Conservation (phyloP, 2,113 vertebrate genomes). For the Orcinus orca region DNA sequence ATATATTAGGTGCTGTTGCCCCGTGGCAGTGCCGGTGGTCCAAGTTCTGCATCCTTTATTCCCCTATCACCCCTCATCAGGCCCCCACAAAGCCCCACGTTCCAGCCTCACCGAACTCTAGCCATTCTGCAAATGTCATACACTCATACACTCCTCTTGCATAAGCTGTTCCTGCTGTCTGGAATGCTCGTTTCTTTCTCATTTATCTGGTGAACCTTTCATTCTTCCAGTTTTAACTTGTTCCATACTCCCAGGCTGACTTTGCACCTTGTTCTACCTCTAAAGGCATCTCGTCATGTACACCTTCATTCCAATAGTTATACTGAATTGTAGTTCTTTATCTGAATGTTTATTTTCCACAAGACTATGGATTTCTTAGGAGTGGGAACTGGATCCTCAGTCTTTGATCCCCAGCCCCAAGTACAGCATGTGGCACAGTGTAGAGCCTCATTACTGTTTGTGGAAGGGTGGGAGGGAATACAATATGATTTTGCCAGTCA, state of each 20-base stretch:
- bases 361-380: neutral
- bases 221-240: neutral
- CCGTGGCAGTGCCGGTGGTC: accelerated
- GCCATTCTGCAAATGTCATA: neutral
- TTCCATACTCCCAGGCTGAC: neutral
- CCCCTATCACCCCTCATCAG: accelerated
- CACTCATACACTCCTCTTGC: neutral
- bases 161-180: neutral
- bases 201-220: neutral
- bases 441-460: neutral
- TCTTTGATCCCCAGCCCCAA: neutral
- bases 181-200: neutral
- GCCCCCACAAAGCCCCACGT: neutral
- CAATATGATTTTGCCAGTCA: neutral
- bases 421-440: neutral
- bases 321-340: neutral
- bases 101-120: neutral
- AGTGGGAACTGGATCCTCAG: neutral
- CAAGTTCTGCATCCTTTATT: neutral
- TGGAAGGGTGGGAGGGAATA: neutral
- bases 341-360: neutral
- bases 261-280: neutral
- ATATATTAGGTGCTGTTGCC: accelerated
- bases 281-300: neutral
- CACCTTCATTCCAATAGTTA: neutral